Base-by-base conservation (phyloP, 1,140 invertebrate species). In the Drosophila repleta region DNA sequence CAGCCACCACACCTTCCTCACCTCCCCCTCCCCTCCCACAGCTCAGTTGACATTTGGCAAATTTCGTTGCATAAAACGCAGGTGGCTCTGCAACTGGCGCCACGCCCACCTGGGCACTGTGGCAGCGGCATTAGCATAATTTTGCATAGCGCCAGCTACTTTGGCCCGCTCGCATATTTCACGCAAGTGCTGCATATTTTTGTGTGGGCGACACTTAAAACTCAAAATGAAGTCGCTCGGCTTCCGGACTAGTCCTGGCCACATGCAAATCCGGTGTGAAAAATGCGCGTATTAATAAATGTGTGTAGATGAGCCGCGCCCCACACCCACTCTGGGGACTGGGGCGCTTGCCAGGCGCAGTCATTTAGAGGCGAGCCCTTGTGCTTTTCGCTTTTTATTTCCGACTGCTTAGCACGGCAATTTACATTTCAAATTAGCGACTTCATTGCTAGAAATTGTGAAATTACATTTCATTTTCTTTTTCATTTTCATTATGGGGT, bases 351-450 rank as follows among this genome's bases (percentile, higher is more conserved):
- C n/a, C n/a, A n/a, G n/a, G n/a, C n/a, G 52, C 39, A 68, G 43
- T 64, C 45, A 73, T 79, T 80, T 72, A 60, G 41, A 5, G 10
- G 32, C 18, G 32, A 39, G n/a, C 26, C 55, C 41, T 74, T 29
- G 52, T 15, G 53, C 63, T 41, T 58, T 73, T 67, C 62, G 20
- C 32, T 35, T 67, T 78, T 78, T 73, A 79, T 84, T 77, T 73
- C 45, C 52, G 39, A 52, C 58, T 66, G 74, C 79, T 82, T 79
- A 84, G 80, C 76, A 60, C 39, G 62, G 61, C 72, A 79, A 88
- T 88, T 88, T 88, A 88, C 83, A 88, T 88, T 88, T 88, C 83
- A 88, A 88, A 88, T 88, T 88, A 88, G 83, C 79, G 75, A 88
- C 79, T 88, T 88, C 83, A 88, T 88, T 88, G 83, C 83, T 71